A percentile compares a stretch with the other conserved stretches of the same genome.
Evolutionary conservation across 2,113 vertebrate genomes (phyloP).

Genomic region (Notarius quadriscutis): DNA sequence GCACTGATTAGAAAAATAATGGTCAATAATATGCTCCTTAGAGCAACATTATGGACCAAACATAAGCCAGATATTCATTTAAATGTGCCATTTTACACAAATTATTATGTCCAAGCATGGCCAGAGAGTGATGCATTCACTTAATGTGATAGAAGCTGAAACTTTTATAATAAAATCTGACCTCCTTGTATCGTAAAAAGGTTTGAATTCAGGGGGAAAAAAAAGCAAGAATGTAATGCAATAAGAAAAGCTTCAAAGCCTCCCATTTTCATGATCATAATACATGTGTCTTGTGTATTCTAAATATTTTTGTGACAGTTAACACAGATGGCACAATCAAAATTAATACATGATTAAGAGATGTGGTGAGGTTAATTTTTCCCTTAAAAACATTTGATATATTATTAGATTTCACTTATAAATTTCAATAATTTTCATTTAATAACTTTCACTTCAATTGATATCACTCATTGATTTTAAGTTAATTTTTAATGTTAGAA

Average conservation of each 20-base stretch:
- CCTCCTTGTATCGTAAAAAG: not conserved
- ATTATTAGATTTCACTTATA: not conserved
- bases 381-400: not conserved
- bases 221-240: not conserved
- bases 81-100: constrained; percentile 1
- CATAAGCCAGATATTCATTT: not conserved
- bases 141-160: not conserved
- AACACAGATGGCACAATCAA: not conserved
- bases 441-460: not conserved
- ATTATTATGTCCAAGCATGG: not conserved
- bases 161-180: not conserved
- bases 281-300: not conserved
- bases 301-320: not conserved
- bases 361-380: not conserved
- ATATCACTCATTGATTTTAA: not conserved
- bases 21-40: constrained; percentile 31
- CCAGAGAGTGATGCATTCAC: not conserved
- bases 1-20: constrained; percentile 28
- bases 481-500: not conserved
- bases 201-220: not conserved
- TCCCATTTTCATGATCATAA: not conserved
- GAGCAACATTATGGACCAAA: constrained; percentile 22
- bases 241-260: not conserved
- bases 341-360: not conserved
- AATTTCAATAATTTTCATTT: not conserved